Evolutionary conservation across 2,888 invertebrate species (phyloP).

Genomic region (Carcina quercana): DNA sequence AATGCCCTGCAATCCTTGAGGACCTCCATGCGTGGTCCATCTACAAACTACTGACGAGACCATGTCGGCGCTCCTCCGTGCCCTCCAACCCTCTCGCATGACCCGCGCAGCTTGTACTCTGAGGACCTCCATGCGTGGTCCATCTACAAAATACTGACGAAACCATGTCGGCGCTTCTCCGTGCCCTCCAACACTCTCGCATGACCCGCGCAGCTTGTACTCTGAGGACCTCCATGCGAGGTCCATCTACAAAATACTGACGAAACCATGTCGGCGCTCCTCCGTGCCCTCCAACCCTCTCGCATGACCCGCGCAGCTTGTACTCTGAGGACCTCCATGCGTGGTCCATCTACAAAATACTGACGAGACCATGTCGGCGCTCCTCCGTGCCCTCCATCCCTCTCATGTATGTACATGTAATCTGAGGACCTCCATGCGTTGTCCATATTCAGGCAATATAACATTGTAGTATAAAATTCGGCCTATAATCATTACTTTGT

Average conservation of each 20-base stretch:
- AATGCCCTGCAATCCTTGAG: too few species aligned
- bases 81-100: not conserved
- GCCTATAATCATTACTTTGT: too few species aligned
- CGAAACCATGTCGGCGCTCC: too few species aligned
- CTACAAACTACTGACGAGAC: too few species aligned
- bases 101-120: not conserved
- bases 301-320: slow-evolving; percentile 82
- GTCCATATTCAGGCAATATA: slow-evolving; percentile 70
- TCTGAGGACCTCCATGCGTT: not conserved
- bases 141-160: not conserved
- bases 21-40: not conserved
- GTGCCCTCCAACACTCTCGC: too few species aligned
- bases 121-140: not conserved
- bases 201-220: not conserved
- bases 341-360: slow-evolving; percentile 97
- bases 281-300: slow-evolving; percentile 89
- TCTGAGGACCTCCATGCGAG: not conserved
- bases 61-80: not conserved
- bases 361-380: not conserved
- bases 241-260: too few species aligned
- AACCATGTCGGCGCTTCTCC: too few species aligned
- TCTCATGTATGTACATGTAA: not conserved
- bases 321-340: slow-evolving; percentile 95
- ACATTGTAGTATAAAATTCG: too few species aligned
- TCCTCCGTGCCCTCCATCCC: not conserved